Evolutionary conservation across 1,140 invertebrate species (phyloP).

Genomic region (Matsumurasca onukii): DNA sequence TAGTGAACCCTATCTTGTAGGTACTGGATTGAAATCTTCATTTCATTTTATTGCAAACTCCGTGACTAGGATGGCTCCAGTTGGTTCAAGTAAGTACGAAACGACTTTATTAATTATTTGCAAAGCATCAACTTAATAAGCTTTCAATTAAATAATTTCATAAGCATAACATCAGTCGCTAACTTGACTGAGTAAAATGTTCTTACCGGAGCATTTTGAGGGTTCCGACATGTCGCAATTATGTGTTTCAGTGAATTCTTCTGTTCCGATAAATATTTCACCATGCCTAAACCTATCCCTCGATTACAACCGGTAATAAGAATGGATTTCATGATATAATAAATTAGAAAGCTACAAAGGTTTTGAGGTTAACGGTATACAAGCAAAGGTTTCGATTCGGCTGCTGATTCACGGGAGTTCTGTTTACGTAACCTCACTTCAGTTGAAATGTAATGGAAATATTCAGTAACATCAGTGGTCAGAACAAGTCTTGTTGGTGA

Average conservation of each 20-base stretch:
- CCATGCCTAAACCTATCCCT: constrained; percentile 81
- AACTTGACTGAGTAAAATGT: neutral
- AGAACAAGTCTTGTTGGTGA: too few species aligned
- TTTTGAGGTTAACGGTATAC: too few species aligned
- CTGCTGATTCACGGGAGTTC: too few species aligned
- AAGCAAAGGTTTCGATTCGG: too few species aligned
- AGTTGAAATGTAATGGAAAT: too few species aligned
- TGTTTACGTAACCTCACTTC: too few species aligned
- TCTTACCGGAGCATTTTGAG: constrained; percentile 54
- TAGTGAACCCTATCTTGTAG: too few species aligned
- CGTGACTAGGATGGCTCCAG: constrained; percentile 28
- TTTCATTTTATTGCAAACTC: constrained; percentile 41
- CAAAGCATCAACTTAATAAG: neutral
- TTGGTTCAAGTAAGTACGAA: constrained; percentile 19
- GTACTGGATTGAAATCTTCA: too few species aligned
- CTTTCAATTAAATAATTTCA: neutral
- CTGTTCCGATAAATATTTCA: constrained; percentile 61
- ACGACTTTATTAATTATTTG: neutral
- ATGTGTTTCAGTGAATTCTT: constrained; percentile 59
- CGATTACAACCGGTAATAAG: constrained; percentile 87
- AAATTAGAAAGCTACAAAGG: too few species aligned
- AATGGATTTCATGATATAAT: constrained; percentile 73
- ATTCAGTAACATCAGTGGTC: too few species aligned
- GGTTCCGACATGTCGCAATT: constrained; percentile 73
- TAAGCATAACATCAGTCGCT: neutral